A percentile compares a stretch with the other conserved stretches of the same genome.
These are phyloP conservation scores for Oncorhynchus masou DNA, from an alignment of 2,113 vertebrate genomes.

Conservation along the genomic window DNA sequence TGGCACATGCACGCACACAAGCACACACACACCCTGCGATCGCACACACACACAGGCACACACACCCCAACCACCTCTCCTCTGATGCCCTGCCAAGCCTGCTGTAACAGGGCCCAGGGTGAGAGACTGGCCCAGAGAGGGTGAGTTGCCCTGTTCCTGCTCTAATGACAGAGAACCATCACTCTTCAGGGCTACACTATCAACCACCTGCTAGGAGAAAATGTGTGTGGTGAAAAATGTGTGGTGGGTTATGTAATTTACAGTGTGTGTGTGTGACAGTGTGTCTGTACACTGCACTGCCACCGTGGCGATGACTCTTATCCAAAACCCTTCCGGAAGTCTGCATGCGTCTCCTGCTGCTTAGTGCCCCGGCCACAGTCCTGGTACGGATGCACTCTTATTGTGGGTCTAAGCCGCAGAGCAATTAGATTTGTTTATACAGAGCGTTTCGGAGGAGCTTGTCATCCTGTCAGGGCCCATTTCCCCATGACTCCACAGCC, in stretches of 20 bases:
- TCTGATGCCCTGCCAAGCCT: constrained; percentile 62
- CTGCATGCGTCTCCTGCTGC: constrained; percentile 50
- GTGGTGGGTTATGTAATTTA: constrained; percentile 16
- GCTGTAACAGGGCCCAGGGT: constrained; percentile 20
- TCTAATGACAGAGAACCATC: constrained; percentile 46
- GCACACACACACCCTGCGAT: too few relatives aligned
- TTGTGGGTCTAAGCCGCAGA: constrained; percentile 65
- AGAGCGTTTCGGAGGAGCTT: constrained; percentile 64
- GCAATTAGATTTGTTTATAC: constrained; percentile 76
- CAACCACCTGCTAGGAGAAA: constrained; percentile 14
- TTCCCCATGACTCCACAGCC: constrained; percentile 52
- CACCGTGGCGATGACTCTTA: neutral
- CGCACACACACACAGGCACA: neutral
- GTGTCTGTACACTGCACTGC: neutral
- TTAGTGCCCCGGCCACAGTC: constrained; percentile 42
- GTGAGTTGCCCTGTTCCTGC: constrained; percentile 28
- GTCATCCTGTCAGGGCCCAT: constrained; percentile 69
- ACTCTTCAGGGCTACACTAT: constrained; percentile 1
- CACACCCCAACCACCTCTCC: constrained; percentile 41
- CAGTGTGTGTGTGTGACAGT: constrained; percentile 12
- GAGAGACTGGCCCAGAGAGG: constrained; percentile 6
- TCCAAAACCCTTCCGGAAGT: constrained; percentile 59
- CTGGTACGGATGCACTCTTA: constrained; percentile 56
- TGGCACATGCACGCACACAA: too few relatives aligned
- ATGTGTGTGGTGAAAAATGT: neutral